Conservation (phyloP, 2,888 invertebrate species). For the Cantharis rufa region DNA sequence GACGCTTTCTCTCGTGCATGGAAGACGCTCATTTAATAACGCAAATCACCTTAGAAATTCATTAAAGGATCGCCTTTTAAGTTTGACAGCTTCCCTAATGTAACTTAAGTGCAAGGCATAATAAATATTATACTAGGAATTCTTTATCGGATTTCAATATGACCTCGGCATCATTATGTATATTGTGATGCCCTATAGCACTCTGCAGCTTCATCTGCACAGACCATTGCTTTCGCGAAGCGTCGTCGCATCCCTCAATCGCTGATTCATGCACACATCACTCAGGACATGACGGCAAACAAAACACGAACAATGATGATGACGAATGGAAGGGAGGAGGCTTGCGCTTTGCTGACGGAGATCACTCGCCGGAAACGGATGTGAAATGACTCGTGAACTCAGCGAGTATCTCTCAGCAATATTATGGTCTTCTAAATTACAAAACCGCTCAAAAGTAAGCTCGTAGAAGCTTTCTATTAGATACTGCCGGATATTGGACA, state of each 20-base stretch:
- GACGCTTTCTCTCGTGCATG: neutral
- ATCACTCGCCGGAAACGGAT: slow-evolving; percentile 44
- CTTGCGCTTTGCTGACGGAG: slow-evolving; percentile 33
- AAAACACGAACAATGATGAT: slow-evolving; percentile 38
- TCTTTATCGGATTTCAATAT: neutral
- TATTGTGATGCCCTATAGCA: slow-evolving; percentile 27
- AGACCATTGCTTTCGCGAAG: slow-evolving; percentile 34
- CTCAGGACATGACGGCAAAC: slow-evolving; percentile 33
- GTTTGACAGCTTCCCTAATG: neutral
- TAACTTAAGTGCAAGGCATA: neutral
- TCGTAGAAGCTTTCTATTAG: slow-evolving; percentile 26
- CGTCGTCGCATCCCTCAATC: slow-evolving; percentile 29
- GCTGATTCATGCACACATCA: slow-evolving; percentile 37
- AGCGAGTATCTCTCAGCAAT: slow-evolving; percentile 28
- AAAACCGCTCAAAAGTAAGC: slow-evolving; percentile 28
- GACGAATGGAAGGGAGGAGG: slow-evolving; percentile 35
- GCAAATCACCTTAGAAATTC: neutral
- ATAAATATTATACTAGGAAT: neutral
- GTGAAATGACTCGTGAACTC: slow-evolving; percentile 45
- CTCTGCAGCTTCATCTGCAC: slow-evolving; percentile 29
- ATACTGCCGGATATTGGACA: slow-evolving; percentile 23
- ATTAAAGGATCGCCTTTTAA: neutral
- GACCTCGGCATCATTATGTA: neutral
- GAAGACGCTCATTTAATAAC: neutral
- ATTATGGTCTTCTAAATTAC: slow-evolving; percentile 30